These are phyloP conservation scores for Ovibos moschatus DNA, from an alignment of 2,113 vertebrate genomes.

Conservation along the genomic window DNA sequence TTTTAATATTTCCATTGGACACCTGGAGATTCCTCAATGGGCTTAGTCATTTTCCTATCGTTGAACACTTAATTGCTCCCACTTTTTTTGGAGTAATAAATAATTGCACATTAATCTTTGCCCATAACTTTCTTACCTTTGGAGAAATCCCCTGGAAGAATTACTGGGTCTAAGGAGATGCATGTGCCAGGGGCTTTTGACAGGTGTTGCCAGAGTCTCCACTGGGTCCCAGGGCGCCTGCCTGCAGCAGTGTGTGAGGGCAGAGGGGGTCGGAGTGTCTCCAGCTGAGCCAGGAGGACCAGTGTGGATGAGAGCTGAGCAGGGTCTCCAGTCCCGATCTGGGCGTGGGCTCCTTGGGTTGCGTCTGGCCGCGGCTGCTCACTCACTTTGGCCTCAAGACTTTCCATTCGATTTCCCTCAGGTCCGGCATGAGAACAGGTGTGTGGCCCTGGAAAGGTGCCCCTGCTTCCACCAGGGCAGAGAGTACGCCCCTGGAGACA, in stretches of 20 bases:
- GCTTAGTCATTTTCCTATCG: neutral
- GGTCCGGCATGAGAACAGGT: constrained; percentile 89
- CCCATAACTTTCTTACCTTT: neutral
- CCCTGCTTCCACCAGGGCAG: constrained; percentile 94
- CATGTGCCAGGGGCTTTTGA: neutral
- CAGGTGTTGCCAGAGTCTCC: neutral
- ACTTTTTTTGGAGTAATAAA: neutral
- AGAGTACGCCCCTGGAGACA: constrained; percentile 86
- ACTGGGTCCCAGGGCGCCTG: rapidly evolving
- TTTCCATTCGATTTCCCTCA: constrained; percentile 67
- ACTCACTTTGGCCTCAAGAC: neutral
- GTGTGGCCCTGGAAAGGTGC: constrained; percentile 89
- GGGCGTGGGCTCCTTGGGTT: rapidly evolving
- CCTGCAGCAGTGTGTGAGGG: neutral
- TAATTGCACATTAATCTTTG: neutral
- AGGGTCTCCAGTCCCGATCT: rapidly evolving
- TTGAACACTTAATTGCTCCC: neutral
- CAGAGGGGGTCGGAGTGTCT: neutral
- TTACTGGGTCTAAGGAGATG: neutral
- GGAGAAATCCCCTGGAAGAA: neutral
- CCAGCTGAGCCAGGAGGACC: neutral
- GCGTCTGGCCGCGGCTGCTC: neutral
- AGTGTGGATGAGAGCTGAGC: rapidly evolving
- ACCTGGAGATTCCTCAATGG: neutral
- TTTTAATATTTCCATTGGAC: neutral